These are phyloP conservation scores for Menidia menidia DNA, from an alignment of 2,797 vertebrate genomes.

Conservation along the genomic window DNA sequence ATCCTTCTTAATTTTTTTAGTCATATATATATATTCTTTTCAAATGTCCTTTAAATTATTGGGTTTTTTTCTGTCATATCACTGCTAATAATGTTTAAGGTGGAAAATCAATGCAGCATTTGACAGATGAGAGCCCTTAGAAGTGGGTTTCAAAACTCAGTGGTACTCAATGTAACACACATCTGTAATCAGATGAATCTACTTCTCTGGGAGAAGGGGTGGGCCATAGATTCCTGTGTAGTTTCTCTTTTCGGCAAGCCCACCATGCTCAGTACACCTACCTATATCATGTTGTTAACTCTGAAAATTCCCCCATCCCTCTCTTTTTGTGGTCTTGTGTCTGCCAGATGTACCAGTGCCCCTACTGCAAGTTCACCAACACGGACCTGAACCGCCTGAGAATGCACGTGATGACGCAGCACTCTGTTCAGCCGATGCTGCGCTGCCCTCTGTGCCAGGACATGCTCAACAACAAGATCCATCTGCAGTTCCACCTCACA, in stretches of 20 bases:
- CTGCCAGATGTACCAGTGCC: slow-evolving; percentile 95
- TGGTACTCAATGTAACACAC: slow-evolving; percentile 71
- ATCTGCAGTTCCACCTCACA: slow-evolving; percentile 98
- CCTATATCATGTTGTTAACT: slow-evolving; percentile 56
- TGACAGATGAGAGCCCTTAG: slow-evolving; percentile 85
- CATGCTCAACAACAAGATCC: slow-evolving; percentile 99
- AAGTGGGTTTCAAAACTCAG: slow-evolving; percentile 78
- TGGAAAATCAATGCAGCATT: slow-evolving; percentile 85
- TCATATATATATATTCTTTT: slow-evolving; percentile 61
- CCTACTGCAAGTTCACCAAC: slow-evolving; percentile 98
- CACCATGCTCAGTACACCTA: slow-evolving; percentile 28
- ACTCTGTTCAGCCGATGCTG: slow-evolving; percentile 97
- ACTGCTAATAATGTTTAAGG: slow-evolving; percentile 84
- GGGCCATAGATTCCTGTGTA: slow-evolving; percentile 44
- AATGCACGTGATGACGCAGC: slow-evolving; percentile 99
- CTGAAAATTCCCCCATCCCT: slow-evolving; percentile 2
- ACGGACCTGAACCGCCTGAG: slow-evolving; percentile 95
- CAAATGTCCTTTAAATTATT: slow-evolving; percentile 69
- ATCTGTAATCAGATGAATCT: slow-evolving; percentile 75
- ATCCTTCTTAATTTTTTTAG: slow-evolving; percentile 62
- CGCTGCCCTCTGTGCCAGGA: slow-evolving; percentile 98
- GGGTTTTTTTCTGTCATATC: slow-evolving; percentile 74
- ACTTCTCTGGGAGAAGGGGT: slow-evolving; percentile 53
- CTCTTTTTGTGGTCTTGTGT: slow-evolving; percentile 20
- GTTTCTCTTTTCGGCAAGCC: slow-evolving; percentile 51